phyloP scores from a whole-genome alignment of 2,888 invertebrate species.

The Drosophila bunnanda region DNA sequence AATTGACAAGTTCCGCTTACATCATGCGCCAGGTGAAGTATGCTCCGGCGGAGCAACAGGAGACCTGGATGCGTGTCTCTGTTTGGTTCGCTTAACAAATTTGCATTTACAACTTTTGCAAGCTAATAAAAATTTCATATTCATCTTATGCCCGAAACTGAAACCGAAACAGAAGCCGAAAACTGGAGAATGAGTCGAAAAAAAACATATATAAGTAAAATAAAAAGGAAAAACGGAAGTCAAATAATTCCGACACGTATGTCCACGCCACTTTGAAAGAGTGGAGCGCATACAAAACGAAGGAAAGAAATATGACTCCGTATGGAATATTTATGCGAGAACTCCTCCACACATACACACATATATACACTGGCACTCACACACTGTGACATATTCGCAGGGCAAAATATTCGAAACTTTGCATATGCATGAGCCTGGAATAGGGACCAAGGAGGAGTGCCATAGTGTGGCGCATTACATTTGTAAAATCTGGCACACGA shows the following conservation, averaged over 20 bases:
- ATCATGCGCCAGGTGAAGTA: conserved; percentile 21
- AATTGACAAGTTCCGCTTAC: conserved; percentile 44
- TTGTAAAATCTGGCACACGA: conserved; percentile 83
- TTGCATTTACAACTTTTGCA: conserved; percentile 45
- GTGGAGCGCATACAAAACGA: conserved; percentile 68
- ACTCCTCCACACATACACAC: conserved; percentile 32
- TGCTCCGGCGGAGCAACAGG: conserved; percentile 29
- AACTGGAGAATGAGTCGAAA: not conserved
- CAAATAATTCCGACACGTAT: conserved; percentile 79
- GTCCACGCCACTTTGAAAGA: conserved; percentile 73
- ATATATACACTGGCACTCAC: conserved; percentile 9
- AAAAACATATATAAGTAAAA: conserved; percentile 23
- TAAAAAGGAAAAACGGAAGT: conserved; percentile 61
- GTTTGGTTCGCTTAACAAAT: conserved; percentile 37
- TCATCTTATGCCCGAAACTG: conserved; percentile 41
- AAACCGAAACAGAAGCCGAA: conserved; percentile 10
- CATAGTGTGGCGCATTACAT: conserved; percentile 75
- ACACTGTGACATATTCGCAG: conserved; percentile 62
- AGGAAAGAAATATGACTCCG: conserved; percentile 73
- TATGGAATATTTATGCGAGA: conserved; percentile 72
- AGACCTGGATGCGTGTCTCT: conserved; percentile 5
- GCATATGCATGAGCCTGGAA: conserved; percentile 72
- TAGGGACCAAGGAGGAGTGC: conserved; percentile 22
- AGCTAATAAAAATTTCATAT: conserved; percentile 57
- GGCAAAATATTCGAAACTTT: conserved; percentile 79